Conservation (phyloP, 2,888 invertebrate species). For the Microctonus brassicae region DNA sequence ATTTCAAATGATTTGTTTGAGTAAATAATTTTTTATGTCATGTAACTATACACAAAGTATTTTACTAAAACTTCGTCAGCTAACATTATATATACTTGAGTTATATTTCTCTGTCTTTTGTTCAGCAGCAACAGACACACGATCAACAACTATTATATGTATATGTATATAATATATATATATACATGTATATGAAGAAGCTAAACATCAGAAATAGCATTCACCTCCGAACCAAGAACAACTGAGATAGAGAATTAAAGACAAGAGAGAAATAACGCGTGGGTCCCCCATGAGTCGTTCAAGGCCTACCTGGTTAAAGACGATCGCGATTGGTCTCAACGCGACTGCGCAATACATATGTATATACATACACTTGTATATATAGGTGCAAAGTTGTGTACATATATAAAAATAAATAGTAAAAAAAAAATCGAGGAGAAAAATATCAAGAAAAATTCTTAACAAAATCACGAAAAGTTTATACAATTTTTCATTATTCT, state of each 20-base stretch:
- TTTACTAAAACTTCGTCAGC: no score
- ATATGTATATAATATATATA: no score
- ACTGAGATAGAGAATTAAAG: slow-evolving; percentile 12
- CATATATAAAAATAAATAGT: slow-evolving; percentile 16
- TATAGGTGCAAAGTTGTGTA: slow-evolving; percentile 49
- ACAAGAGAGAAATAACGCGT: slow-evolving; percentile 52
- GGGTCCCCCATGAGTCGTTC: slow-evolving; percentile 64
- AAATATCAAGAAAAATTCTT: slow-evolving; percentile 17
- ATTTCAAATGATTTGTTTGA: no score
- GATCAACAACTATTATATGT: slow-evolving; percentile 44
- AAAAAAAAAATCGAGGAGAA: slow-evolving; percentile 8
- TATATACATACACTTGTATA: no score
- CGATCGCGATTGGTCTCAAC: slow-evolving; percentile 51
- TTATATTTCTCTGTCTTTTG: slow-evolving; percentile 68
- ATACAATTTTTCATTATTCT: no score
- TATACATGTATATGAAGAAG: slow-evolving; percentile 8
- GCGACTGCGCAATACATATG: slow-evolving; percentile 48
- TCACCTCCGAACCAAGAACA: slow-evolving; percentile 16
- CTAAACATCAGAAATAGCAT: slow-evolving; percentile 7
- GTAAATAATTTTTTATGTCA: no score
- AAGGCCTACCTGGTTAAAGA: slow-evolving; percentile 65
- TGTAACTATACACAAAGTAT: no score
- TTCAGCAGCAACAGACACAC: slow-evolving; percentile 55
- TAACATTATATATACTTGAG: slow-evolving; percentile 64
- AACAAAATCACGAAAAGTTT: no score